A percentile compares a stretch with the other conserved stretches of the same genome.
phyloP scores from a whole-genome alignment of 1,140 invertebrate species.

The Drosophila subpulchrella region DNA sequence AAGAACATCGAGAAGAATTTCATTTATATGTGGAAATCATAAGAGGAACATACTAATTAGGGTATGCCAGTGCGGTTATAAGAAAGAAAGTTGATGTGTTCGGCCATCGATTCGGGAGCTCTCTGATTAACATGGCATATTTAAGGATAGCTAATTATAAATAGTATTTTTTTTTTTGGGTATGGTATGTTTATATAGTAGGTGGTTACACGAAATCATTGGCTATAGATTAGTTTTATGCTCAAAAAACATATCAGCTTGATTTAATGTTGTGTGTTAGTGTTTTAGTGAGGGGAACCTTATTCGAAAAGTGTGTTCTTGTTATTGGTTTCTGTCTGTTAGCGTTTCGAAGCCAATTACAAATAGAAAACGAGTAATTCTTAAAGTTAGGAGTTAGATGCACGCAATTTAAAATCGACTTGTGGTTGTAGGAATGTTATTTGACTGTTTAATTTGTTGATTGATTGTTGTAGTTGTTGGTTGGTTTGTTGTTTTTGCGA shows the following conservation, averaged over 20 bases:
- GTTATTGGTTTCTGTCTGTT: slow-evolving; percentile 31
- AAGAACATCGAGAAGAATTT: slow-evolving; percentile 58
- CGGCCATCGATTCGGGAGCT: slow-evolving; percentile 31
- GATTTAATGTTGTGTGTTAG: slow-evolving; percentile 41
- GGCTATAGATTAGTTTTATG: slow-evolving; percentile 50
- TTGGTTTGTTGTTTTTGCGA: slow-evolving; percentile 84
- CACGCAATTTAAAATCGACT: slow-evolving; percentile 64
- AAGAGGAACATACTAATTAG: slow-evolving; percentile 25
- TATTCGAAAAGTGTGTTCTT: slow-evolving; percentile 18
- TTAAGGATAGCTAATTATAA: slow-evolving; percentile 30
- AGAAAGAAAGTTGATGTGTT: slow-evolving; percentile 18
- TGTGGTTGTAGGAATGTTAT: slow-evolving; percentile 45
- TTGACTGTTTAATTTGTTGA: slow-evolving; percentile 47
- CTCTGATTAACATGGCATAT: slow-evolving; percentile 41
- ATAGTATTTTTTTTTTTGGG: slow-evolving; percentile 7
- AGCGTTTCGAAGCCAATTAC: slow-evolving; percentile 70
- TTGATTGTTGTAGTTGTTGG: slow-evolving; percentile 28
- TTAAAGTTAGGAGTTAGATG: slow-evolving; percentile 73
- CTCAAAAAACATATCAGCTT: slow-evolving; percentile 59
- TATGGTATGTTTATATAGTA: slow-evolving; percentile 15
- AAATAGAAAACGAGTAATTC: slow-evolving; percentile 55
- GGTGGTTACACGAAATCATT: slow-evolving; percentile 48
- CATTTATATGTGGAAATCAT: slow-evolving; percentile 28
- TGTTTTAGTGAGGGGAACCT: slow-evolving; percentile 44
- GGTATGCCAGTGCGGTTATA: slow-evolving; percentile 38